A percentile compares a stretch with the other conserved stretches of the same genome.
These are phyloP conservation scores for Vultur gryphus DNA, from an alignment of 2,797 vertebrate genomes.

Conservation along the genomic window DNA sequence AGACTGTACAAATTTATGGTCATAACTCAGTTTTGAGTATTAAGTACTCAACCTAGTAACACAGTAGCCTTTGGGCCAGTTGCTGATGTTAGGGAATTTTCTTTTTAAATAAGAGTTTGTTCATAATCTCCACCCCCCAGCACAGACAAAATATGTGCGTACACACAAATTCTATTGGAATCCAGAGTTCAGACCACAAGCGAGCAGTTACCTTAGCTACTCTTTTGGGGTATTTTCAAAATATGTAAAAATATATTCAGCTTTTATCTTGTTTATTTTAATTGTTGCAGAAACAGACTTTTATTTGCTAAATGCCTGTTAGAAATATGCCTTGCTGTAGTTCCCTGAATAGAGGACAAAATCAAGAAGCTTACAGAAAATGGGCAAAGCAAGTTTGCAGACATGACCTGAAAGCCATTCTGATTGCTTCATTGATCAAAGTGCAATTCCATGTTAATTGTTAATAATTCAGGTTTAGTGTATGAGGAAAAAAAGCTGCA, in stretches of 20 bases:
- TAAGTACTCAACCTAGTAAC: not conserved
- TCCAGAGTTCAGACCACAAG: not conserved
- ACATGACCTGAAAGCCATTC: not conserved
- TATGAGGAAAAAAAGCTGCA: constrained; percentile 10
- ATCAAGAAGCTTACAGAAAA: not conserved
- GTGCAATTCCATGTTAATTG: not conserved
- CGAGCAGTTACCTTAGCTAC: not conserved
- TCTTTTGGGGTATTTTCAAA: not conserved
- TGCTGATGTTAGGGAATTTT: not conserved
- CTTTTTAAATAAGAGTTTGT: not conserved
- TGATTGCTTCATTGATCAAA: not conserved
- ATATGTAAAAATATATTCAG: not conserved
- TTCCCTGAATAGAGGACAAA: not conserved
- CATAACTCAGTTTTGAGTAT: not conserved
- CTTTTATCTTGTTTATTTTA: not conserved
- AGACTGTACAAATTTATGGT: not conserved
- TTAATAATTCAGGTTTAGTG: constrained; percentile 48
- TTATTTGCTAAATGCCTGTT: not conserved
- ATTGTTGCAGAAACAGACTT: not conserved
- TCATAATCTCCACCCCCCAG: not conserved
- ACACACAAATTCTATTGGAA: not conserved
- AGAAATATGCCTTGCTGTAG: not conserved
- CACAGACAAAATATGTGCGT: not conserved
- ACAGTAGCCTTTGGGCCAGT: not conserved
- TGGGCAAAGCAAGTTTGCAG: not conserved